Base-by-base conservation (phyloP, 2,113 vertebrate species). In the Hippocampus zosterae region DNA sequence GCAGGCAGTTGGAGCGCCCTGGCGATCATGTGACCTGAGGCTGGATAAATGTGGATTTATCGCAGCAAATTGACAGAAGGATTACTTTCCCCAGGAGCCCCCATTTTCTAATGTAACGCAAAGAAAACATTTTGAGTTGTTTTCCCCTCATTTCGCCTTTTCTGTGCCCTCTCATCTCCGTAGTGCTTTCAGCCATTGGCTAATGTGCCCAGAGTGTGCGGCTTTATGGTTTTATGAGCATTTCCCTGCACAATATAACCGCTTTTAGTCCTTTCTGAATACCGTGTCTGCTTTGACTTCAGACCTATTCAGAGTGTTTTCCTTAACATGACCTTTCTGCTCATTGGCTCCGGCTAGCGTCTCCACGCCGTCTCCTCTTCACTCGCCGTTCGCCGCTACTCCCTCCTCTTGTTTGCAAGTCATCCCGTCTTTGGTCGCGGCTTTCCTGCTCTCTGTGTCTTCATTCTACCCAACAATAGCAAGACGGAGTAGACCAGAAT, bases 221-320 rank as follows among this genome's bases (percentile, higher is more conserved):
- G 56, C 29, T 63, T 9, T 73, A n/a, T 74, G 42, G 40, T 25
- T 33, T 75, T 73, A 60, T 65, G 37, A 65, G 71, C 74, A 73
- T 79, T 67, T 78, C 70, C 80, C 71, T 57, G 66, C 59, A 74
- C 81, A 75, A 88, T 75, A 86, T 81, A 86, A 88, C 71, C 85
- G 83, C 81, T 73, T 78, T 85, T 77, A 81, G 74, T 85, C 81
- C 82, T 78, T 79, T 73, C 69, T 69, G 65, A 85, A 88, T 85
- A 84, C 84, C 77, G 80, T 77, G 70, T 88, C 79, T 81, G 79
- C 88, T 85, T 69, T 72, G 75, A 73, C 74, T 66, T 63, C 27
- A 3, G 61, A 48, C 71, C 68, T 70, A 66, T 68, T 56, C 59
- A 53, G 3, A 40, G 64, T 59, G 70, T 70, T 68, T 60, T 82